Conservation (phyloP, 2,888 invertebrate genomes). For the Troides oblongomaculatus region DNA sequence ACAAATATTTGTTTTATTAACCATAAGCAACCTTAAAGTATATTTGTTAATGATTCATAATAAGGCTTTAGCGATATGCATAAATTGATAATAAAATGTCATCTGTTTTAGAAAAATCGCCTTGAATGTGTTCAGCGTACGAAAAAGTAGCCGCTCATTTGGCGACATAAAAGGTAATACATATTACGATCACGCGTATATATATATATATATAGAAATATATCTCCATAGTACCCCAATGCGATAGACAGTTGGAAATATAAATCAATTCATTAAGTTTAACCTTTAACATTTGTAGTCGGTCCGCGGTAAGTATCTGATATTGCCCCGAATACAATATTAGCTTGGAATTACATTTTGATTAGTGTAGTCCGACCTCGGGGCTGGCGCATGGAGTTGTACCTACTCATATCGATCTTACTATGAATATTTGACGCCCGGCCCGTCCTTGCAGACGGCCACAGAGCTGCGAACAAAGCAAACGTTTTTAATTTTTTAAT, state of each 20-base stretch:
- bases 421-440: constrained; percentile 73
- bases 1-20: too few species aligned
- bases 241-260: constrained; percentile 26
- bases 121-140: not conserved
- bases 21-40: too few species aligned
- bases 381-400: constrained; percentile 56
- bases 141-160: not conserved
- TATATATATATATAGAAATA: not conserved
- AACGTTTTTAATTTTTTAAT: constrained; percentile 22
- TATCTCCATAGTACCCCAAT: not conserved
- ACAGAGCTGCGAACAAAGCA: constrained; percentile 43
- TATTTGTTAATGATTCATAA: too few species aligned
- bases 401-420: constrained; percentile 68
- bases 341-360: constrained; percentile 66
- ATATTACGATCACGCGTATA: not conserved
- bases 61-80: not conserved
- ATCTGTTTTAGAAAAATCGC: not conserved
- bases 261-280: constrained; percentile 44
- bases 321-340: constrained; percentile 59
- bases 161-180: not conserved
- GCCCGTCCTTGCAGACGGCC: constrained; percentile 63
- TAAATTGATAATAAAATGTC: not conserved
- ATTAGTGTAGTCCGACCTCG: constrained; percentile 66
- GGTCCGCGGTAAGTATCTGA: constrained; percentile 38
- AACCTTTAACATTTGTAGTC: constrained; percentile 46